Evolutionary conservation across 2,113 vertebrate species (phyloP).

Genomic region (Oenanthe melanoleuca): DNA sequence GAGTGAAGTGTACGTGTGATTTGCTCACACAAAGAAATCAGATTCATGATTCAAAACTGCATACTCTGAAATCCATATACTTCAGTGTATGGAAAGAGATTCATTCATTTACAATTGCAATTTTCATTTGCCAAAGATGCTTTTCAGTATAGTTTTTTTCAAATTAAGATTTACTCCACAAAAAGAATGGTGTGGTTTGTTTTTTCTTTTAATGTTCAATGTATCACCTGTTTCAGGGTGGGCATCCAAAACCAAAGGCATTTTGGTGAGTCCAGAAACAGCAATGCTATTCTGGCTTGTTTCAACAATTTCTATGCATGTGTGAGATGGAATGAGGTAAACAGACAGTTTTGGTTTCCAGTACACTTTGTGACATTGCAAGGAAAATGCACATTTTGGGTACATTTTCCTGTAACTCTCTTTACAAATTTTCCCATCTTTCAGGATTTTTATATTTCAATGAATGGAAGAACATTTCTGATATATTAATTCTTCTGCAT

Average conservation of each 20-base stretch:
- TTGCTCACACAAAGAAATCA: background rate
- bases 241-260: background rate
- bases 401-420: slow-evolving; percentile 33
- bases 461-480: background rate
- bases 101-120: too few relatives aligned
- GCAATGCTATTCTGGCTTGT: background rate
- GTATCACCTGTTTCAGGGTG: background rate
- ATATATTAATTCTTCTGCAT: background rate
- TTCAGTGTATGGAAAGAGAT: background rate
- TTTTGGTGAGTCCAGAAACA: background rate
- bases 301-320: slow-evolving; percentile 19
- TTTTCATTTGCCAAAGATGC: background rate
- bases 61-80: background rate
- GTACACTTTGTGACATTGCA: slow-evolving; percentile 12
- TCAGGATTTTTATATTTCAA: background rate
- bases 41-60: background rate
- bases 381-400: background rate
- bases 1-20: background rate
- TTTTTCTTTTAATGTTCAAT: background rate
- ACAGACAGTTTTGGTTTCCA: slow-evolving; percentile 26
- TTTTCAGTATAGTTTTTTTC: background rate
- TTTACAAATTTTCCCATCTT: background rate
- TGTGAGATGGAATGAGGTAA: slow-evolving; percentile 36
- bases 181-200: background rate
- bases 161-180: background rate